phyloP scores from a whole-genome alignment of 2,113 vertebrate species.

The Numenius arquata region DNA sequence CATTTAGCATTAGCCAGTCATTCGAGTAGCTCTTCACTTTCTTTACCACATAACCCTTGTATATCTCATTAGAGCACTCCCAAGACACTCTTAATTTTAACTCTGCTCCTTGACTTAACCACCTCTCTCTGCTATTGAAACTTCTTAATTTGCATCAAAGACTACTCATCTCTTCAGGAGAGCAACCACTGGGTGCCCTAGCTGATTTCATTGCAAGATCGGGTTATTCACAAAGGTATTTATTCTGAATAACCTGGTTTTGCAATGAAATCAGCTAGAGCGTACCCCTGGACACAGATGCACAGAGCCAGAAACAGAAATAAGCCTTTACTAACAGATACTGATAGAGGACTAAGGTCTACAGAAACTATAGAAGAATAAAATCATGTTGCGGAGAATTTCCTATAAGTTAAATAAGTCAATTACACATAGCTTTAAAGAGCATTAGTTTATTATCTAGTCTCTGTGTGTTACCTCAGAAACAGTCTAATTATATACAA shows the following conservation, averaged over 20 bases:
- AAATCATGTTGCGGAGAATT: not conserved
- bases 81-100: not conserved
- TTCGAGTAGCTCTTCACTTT: not conserved
- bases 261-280: not conserved
- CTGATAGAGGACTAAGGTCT: not conserved
- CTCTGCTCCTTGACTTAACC: not conserved
- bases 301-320: not conserved
- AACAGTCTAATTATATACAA: slow-evolving; percentile 87
- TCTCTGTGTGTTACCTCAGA: slow-evolving; percentile 85
- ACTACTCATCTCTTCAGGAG: not conserved
- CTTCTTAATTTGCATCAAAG: not conserved
- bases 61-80: not conserved
- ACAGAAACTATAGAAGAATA: not conserved
- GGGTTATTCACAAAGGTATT: not conserved
- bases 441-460: slow-evolving; percentile 86
- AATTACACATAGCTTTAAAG: slow-evolving; percentile 67
- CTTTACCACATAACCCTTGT: not conserved
- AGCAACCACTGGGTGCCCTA: not conserved
- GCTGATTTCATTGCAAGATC: not conserved
- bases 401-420: slow-evolving; percentile 1
- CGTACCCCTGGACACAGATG: not conserved
- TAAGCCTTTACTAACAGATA: not conserved
- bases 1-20: not conserved
- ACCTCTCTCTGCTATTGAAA: not conserved
- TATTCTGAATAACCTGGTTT: not conserved